Evolutionary conservation across 2,888 invertebrate genomes (phyloP), one percentile per base, ranked within the genome.

Genomic region (Allophyes oxyacanthae): DNA sequence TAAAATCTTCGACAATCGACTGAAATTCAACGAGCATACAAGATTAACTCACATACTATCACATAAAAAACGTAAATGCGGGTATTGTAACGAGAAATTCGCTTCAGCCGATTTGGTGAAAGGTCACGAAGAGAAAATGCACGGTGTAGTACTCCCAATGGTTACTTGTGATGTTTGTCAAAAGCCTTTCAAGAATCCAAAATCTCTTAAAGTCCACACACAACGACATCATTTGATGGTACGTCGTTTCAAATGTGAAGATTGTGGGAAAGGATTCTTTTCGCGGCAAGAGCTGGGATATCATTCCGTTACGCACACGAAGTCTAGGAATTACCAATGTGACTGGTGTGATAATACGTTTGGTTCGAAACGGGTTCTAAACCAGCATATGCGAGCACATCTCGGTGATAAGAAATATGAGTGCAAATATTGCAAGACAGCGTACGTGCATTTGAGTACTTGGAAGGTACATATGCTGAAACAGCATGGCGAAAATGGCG

Each of bases 181-280:
- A 1, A 77, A 67, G 9, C 56, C 67, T 33, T 87, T 82, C 14
- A 61, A 68, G 0, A 78, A 68, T 4, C 66, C 76, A 7, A 78
- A 75, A 32, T 64, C 70, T 2, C 68, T 83, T 48, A 53, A 69
- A 15, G 41, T 69, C 3, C 88, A 88, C 26, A 74, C 70, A 11
- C 83, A 78, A 41, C 67, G 74, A 1, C 70, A 85, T 5, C 90
- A 90, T 30, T 13, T 50, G 1, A 80, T 79, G 72, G 66, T 77
- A 11, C 83, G 34, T 84, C 87, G 48, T 67, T 61, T 66, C 15
- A 36, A 84, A 10, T 94, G 94, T 43, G 64, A 77, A 0, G 71
- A 84, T 0, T 94, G 94, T 43, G 87, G 86, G 0, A 88, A 86
- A 64, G 79, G 82, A 0, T 89, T 88, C 13, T 70, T 49, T 9